These are phyloP conservation scores for Ennomos quercinarius DNA, from an alignment of 2,888 invertebrate genomes.

Conservation along the genomic window DNA sequence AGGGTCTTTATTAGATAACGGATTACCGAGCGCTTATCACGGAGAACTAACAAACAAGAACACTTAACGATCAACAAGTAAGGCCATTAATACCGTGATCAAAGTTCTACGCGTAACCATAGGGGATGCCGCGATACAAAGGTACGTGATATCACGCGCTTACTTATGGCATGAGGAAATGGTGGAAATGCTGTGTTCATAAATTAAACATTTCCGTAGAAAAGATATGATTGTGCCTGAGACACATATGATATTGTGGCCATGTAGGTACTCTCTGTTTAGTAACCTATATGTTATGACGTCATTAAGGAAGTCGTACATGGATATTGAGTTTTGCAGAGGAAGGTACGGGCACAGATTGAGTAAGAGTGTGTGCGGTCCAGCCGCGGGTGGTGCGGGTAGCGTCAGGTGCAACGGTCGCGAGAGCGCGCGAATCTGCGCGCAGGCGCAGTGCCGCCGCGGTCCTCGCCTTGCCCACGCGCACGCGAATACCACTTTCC, in stretches of 20 bases:
- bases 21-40: conserved; percentile 16
- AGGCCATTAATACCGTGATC: conserved; percentile 29
- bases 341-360: conserved; percentile 46
- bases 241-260: too few species aligned
- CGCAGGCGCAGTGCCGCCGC: conserved; percentile 76
- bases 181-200: conserved; percentile 16
- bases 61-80: conserved; percentile 30
- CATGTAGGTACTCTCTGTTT: too few species aligned
- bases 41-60: conserved; percentile 30
- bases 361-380: conserved; percentile 34
- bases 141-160: conserved; percentile 22
- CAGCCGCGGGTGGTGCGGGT: conserved; percentile 45
- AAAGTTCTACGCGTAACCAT: conserved; percentile 22
- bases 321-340: conserved; percentile 48
- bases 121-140: conserved; percentile 14
- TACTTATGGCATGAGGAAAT: conserved; percentile 34
- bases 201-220: too few species aligned
- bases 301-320: not conserved
- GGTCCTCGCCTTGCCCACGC: conserved; percentile 77
- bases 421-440: conserved; percentile 46
- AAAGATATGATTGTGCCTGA: too few species aligned
- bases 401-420: conserved; percentile 76
- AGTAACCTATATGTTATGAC: too few species aligned
- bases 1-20: conserved; percentile 27
- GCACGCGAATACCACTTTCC: conserved; percentile 73